phyloP scores from a whole-genome alignment of 2,113 vertebrate genomes.

The Oncorhynchus kisutch region DNA sequence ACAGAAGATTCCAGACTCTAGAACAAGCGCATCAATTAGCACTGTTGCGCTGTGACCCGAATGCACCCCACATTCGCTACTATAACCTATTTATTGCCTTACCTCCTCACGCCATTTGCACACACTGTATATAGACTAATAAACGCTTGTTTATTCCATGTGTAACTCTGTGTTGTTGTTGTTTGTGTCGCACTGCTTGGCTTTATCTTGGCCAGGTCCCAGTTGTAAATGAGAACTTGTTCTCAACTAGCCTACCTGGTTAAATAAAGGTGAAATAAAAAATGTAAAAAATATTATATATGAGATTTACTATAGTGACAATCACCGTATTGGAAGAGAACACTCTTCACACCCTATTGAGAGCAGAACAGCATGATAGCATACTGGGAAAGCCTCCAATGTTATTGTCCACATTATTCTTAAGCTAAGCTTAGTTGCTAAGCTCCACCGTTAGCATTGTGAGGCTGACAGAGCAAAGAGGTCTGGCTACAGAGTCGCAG shows the following conservation, averaged over 20 bases:
- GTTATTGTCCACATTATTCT: constrained; percentile 21
- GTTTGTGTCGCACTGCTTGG: no score
- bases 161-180: no score
- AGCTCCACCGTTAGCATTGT: not conserved
- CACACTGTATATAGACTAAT: no score
- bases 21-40: constrained; percentile 50
- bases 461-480: constrained; percentile 31
- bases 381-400: constrained; percentile 30
- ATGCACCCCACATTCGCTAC: constrained; percentile 19
- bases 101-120: no score
- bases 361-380: not conserved
- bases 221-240: no score
- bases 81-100: no score
- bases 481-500: constrained; percentile 24
- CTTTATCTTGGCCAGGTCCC: no score
- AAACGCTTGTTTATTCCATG: no score
- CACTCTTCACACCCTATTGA: constrained; percentile 1
- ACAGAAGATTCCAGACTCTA: constrained; percentile 16
- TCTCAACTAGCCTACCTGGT: no score
- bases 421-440: constrained; percentile 18
- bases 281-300: not conserved
- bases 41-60: constrained; percentile 32
- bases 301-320: constrained; percentile 17
- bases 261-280: no score
- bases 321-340: constrained; percentile 14